phyloP scores from a whole-genome alignment of 2,888 invertebrate genomes.

The Drosophila melanosoma region DNA sequence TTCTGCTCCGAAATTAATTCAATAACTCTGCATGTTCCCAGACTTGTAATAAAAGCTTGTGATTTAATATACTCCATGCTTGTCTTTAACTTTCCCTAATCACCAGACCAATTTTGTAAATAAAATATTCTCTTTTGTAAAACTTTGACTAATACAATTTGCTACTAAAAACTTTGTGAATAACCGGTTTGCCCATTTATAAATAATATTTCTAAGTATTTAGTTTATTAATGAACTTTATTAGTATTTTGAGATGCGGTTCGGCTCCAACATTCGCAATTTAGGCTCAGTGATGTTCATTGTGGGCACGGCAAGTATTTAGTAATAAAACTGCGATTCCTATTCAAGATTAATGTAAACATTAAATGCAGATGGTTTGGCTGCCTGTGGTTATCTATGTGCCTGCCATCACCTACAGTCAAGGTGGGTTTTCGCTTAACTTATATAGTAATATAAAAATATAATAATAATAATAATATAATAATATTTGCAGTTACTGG shows the following conservation, averaged over 20 bases:
- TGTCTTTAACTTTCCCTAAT: conserved; percentile 18
- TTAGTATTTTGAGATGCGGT: conserved; percentile 90
- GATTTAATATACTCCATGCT: conserved; percentile 20
- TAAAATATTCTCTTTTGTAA: not conserved
- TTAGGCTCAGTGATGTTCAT: conserved; percentile 90
- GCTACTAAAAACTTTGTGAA: conserved; percentile 5
- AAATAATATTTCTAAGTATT: not conserved
- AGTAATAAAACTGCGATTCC: not conserved
- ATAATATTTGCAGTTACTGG: conserved; percentile 85
- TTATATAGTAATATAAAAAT: conserved; percentile 5
- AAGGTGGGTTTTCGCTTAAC: conserved; percentile 86
- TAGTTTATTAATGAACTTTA: conserved; percentile 51
- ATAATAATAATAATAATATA: not conserved
- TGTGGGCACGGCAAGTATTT: conserved; percentile 88
- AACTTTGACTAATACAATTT: conserved; percentile 22
- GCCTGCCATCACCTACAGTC: conserved; percentile 91
- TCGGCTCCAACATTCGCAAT: conserved; percentile 89
- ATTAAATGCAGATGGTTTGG: conserved; percentile 75
- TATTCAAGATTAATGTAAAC: not conserved
- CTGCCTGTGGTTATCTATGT: conserved; percentile 87
- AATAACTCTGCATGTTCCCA: conserved; percentile 22
- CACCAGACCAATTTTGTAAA: conserved; percentile 5
- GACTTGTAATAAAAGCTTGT: conserved; percentile 51
- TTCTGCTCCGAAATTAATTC: conserved; percentile 38
- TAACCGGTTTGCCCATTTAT: not conserved